Evolutionary conservation across 2,888 invertebrate species (phyloP).

Genomic region (Tipula helvola): DNA sequence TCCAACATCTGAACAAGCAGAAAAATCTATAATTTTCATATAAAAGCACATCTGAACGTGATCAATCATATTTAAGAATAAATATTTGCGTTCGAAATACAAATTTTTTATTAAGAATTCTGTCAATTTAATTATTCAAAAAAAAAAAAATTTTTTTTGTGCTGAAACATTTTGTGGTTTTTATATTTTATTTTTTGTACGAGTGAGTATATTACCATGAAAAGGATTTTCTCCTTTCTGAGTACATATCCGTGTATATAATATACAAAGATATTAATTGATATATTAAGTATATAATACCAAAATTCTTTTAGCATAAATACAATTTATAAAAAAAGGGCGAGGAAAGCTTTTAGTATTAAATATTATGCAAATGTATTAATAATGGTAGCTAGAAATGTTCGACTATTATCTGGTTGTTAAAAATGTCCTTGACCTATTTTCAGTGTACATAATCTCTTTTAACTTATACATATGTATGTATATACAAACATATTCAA

Average conservation of each 20-base stretch:
- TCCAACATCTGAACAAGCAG: slow-evolving; percentile 4
- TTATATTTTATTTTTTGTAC: background rate
- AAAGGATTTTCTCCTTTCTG: background rate
- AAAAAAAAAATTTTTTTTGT: background rate
- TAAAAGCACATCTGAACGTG: background rate
- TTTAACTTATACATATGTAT: background rate
- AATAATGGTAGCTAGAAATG: background rate
- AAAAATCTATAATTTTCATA: background rate
- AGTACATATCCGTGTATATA: background rate
- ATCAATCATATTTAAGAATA: background rate
- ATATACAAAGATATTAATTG: background rate
- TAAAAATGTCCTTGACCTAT: background rate
- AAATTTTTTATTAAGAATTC: background rate
- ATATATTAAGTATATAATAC: background rate
- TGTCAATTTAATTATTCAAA: background rate
- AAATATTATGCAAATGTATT: background rate
- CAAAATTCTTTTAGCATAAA: background rate
- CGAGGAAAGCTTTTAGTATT: background rate
- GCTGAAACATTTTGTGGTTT: background rate
- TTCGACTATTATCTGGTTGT: background rate
- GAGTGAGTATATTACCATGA: background rate
- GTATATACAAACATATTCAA: background rate
- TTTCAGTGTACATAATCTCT: background rate
- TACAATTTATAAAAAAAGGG: no score
- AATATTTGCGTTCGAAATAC: background rate